Evolutionary conservation across 2,888 invertebrate genomes (phyloP).

Genomic region (Homarus gammarus): DNA sequence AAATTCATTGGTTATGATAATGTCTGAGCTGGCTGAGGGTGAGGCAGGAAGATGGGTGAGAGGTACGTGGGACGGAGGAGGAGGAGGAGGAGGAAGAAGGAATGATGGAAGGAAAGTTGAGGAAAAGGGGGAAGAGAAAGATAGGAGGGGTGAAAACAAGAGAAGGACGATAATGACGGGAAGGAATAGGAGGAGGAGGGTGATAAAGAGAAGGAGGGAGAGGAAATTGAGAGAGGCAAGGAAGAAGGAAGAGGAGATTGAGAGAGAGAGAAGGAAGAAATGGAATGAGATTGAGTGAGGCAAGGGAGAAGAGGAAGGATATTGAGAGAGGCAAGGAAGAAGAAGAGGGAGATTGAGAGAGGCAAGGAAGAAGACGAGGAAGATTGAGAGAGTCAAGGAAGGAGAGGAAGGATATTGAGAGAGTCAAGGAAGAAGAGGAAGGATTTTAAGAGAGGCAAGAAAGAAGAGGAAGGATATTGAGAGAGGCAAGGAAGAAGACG

Average conservation of each 20-base stretch:
- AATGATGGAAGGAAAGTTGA: background rate
- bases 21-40: constrained; percentile 10
- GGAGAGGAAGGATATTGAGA: background rate
- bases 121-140: background rate
- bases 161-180: background rate
- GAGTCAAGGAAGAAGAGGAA: no score
- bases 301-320: no score
- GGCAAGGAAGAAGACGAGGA: background rate
- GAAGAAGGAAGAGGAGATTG: background rate
- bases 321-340: no score
- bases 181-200: background rate
- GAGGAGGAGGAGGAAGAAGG: background rate
- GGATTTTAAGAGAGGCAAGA: no score
- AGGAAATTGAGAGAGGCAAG: no score
- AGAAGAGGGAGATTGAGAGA: background rate
- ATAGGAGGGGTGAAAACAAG: background rate
- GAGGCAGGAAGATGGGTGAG: background rate
- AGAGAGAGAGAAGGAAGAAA: background rate
- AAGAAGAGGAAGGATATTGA: no score
- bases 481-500: no score
- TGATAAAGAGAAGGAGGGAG: background rate
- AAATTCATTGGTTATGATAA: constrained; percentile 68
- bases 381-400: background rate
- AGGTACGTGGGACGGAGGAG: background rate
- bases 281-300: no score